These are phyloP conservation scores for Trichopria drosophilae DNA, from an alignment of 2,888 invertebrate species.

Conservation along the genomic window DNA sequence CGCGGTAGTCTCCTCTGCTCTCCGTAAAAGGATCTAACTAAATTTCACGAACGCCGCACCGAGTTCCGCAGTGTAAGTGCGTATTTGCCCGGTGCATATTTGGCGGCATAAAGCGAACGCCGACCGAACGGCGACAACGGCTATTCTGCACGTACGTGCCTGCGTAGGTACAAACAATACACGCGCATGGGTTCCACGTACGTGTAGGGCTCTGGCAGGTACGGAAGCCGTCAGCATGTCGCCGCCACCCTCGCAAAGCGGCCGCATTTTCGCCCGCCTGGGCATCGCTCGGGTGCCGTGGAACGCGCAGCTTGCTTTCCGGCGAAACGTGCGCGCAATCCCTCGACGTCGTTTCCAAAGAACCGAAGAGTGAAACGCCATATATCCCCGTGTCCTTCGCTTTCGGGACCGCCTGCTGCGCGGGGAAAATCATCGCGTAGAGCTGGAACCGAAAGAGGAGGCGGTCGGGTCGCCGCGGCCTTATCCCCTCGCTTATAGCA, in stretches of 20 bases:
- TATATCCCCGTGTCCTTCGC: slow-evolving; percentile 35
- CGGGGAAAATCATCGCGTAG: slow-evolving; percentile 21
- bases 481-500: not conserved
- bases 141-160: slow-evolving; percentile 24
- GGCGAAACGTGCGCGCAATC: not conserved
- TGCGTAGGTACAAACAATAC: not conserved
- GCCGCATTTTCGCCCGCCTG: slow-evolving; percentile 8
- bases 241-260: slow-evolving; percentile 12
- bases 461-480: not conserved
- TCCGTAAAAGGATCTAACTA: no score
- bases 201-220: no score
- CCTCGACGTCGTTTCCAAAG: not conserved
- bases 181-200: no score
- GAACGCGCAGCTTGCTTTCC: no score
- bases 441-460: no score
- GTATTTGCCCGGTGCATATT: no score
- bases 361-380: slow-evolving; percentile 14
- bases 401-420: slow-evolving; percentile 40
- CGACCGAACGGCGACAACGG: no score
- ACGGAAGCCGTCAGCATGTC: not conserved
- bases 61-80: no score
- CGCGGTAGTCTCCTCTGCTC: no score
- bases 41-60: no score
- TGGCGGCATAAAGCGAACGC: no score
- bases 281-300: no score